These are phyloP conservation scores for Eudyptes chrysolophus DNA, from an alignment of 2,113 vertebrate genomes.

Conservation along the genomic window DNA sequence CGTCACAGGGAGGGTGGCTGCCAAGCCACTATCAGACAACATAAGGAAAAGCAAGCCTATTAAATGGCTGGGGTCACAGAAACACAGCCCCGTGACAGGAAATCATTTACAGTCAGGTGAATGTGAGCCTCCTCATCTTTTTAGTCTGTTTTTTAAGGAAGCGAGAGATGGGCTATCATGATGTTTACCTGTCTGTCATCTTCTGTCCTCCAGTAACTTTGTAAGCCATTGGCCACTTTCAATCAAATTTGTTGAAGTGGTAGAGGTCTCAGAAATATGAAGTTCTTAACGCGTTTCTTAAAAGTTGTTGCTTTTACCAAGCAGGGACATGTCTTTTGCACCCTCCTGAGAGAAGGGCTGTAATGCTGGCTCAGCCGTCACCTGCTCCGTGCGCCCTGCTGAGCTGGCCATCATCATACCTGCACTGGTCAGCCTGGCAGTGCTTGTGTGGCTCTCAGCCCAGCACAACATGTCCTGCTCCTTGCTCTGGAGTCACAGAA, in stretches of 20 bases:
- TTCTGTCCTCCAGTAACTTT: not conserved
- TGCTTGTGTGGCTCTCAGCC: accelerated
- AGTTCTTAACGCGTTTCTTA: not conserved
- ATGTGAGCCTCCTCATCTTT: not conserved
- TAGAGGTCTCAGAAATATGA: not conserved
- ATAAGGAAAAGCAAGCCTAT: not conserved
- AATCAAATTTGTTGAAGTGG: not conserved
- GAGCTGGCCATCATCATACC: not conserved
- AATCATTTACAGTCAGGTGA: not conserved
- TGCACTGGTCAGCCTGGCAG: not conserved
- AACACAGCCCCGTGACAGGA: not conserved
- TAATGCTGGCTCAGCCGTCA: not conserved
- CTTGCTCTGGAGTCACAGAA: not conserved
- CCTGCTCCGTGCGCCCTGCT: accelerated
- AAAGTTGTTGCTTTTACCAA: not conserved
- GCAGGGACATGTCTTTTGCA: not conserved
- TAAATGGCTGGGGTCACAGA: constrained; percentile 2
- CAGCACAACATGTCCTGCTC: not conserved
- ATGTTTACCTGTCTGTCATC: not conserved
- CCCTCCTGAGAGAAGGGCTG: not conserved
- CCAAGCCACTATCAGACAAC: not conserved
- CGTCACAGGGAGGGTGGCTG: not conserved
- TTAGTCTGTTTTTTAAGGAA: not conserved
- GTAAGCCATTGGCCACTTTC: not conserved
- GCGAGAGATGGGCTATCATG: not conserved